A percentile compares a stretch with the other conserved stretches of the same genome.
Evolutionary conservation across 2,797 vertebrate genomes (phyloP).

Genomic region (Poeciliopsis paucimaculata): DNA sequence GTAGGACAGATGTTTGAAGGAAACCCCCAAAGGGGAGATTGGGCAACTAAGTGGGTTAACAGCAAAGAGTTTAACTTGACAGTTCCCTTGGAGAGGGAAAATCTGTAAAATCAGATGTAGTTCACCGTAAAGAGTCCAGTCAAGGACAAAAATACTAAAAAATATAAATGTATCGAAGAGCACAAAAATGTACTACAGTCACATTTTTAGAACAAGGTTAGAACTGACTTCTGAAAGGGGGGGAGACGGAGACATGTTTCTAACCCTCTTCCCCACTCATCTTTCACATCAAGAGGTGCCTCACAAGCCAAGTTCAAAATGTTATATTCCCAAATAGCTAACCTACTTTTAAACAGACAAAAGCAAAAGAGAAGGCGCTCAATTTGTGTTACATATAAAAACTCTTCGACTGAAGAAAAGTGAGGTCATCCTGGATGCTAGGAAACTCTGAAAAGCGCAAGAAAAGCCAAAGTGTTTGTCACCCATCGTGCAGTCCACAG

Average conservation of each 20-base stretch:
- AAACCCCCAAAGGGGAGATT: constrained; percentile 63
- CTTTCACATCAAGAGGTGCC: constrained; percentile 42
- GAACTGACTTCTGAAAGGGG: constrained; percentile 47
- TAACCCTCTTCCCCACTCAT: constrained; percentile 70
- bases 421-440: constrained; percentile 63
- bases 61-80: constrained; percentile 70
- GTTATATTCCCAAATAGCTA: constrained; percentile 56
- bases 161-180: constrained; percentile 42
- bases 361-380: constrained; percentile 46
- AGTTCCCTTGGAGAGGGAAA: constrained; percentile 61
- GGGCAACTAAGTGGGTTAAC: constrained; percentile 68
- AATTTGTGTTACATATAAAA: constrained; percentile 75
- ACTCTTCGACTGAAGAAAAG: constrained; percentile 67
- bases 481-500: constrained; percentile 70
- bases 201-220: constrained; percentile 63
- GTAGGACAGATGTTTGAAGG: constrained; percentile 56
- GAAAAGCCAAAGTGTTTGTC: constrained; percentile 70
- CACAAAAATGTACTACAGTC: constrained; percentile 53
- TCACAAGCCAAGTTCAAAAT: constrained; percentile 56
- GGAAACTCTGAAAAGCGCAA: constrained; percentile 58
- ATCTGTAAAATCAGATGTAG: constrained; percentile 69
- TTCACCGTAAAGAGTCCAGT: constrained; percentile 44
- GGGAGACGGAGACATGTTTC: constrained; percentile 25
- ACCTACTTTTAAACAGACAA: constrained; percentile 50
- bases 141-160: constrained; percentile 50